Evolutionary conservation across 2,888 invertebrate genomes (phyloP).

Genomic region (Watsonalla binaria): DNA sequence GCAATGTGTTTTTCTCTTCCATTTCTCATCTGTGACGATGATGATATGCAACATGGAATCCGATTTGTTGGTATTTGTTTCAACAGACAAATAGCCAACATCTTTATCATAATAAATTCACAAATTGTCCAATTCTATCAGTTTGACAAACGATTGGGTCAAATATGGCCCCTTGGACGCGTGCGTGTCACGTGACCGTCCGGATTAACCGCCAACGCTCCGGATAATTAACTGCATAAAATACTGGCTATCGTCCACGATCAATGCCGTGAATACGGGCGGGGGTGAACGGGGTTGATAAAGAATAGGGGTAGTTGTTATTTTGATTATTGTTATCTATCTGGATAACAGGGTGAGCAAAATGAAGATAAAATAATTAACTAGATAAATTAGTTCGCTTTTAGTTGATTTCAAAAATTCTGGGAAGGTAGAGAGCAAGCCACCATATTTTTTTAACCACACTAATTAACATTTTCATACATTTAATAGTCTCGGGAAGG

Average conservation of each 20-base stretch:
- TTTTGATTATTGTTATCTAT: slow-evolving; percentile 24
- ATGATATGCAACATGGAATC: neutral
- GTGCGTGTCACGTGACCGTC: slow-evolving; percentile 72
- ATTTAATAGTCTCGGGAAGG: too few species aligned
- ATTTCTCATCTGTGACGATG: too few species aligned
- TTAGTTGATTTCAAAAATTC: neutral
- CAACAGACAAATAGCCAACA: neutral
- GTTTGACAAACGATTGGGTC: slow-evolving; percentile 25
- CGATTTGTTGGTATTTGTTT: neutral
- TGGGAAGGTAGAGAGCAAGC: too few species aligned
- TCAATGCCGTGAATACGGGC: slow-evolving; percentile 43
- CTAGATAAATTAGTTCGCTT: neutral
- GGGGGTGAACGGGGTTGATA: slow-evolving; percentile 30
- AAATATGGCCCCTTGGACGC: slow-evolving; percentile 53
- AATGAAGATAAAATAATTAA: neutral
- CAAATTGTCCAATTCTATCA: slow-evolving; percentile 7
- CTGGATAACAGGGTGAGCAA: slow-evolving; percentile 16
- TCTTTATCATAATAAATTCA: slow-evolving; percentile 1
- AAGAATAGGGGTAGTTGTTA: slow-evolving; percentile 25
- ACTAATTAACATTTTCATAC: too few species aligned
- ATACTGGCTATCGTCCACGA: slow-evolving; percentile 56
- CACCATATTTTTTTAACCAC: too few species aligned
- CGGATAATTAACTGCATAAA: slow-evolving; percentile 77
- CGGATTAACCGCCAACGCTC: slow-evolving; percentile 65
- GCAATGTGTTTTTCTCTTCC: too few species aligned